Conservation (phyloP, 2,888 invertebrate species). For the Trachelus troglodyta region DNA sequence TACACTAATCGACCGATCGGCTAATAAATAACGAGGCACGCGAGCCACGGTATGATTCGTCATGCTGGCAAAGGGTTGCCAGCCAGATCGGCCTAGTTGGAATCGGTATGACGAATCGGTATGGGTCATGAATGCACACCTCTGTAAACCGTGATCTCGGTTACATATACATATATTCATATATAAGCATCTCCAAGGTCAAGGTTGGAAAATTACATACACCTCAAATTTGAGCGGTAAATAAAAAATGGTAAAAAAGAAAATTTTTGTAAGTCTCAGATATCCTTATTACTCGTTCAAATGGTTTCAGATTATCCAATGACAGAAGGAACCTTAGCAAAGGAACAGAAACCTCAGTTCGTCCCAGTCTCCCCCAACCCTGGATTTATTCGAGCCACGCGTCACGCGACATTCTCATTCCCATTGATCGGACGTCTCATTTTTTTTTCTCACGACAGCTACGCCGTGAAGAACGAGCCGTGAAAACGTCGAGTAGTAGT, state of each 20-base stretch:
- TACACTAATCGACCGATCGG: conserved; percentile 48
- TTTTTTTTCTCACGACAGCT: conserved; percentile 54
- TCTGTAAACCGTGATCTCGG: not conserved
- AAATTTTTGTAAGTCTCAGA: not conserved
- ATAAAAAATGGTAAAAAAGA: not conserved
- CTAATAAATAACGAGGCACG: conserved; percentile 58
- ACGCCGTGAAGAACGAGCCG: conserved; percentile 50
- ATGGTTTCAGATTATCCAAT: not conserved
- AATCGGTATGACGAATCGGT: conserved; percentile 51
- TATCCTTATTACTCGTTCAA: not conserved
- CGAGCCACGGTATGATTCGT: conserved; percentile 40
- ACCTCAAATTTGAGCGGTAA: not conserved
- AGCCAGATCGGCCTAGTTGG: conserved; percentile 12
- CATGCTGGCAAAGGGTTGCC: conserved; percentile 58
- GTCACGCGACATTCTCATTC: not conserved
- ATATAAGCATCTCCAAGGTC: not conserved
- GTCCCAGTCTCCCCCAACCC: not conserved
- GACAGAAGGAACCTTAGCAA: not conserved
- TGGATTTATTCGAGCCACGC: not conserved
- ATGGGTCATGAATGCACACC: conserved; percentile 31
- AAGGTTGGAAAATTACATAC: not conserved
- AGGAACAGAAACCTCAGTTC: not conserved
- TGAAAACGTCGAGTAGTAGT: conserved; percentile 54
- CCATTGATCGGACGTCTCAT: not conserved
- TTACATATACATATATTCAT: not conserved